Conservation (phyloP, 2,888 invertebrate species). For the Tiliacea aurago region DNA sequence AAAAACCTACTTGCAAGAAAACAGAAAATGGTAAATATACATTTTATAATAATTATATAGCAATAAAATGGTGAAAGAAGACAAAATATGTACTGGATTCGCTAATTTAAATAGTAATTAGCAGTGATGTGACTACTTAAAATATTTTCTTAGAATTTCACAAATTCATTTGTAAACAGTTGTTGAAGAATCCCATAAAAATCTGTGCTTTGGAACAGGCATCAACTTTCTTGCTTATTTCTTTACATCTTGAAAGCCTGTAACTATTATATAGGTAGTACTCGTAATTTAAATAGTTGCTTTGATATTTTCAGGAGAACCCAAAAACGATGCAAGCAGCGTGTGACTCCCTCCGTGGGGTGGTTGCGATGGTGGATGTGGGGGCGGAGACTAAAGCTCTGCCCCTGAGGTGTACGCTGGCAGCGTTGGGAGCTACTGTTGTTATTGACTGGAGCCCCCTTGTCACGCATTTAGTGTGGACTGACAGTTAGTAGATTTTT, state of each 20-base stretch:
- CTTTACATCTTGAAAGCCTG: background rate
- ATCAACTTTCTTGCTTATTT: background rate
- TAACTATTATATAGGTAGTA: no score
- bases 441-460: conserved; percentile 81
- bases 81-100: background rate
- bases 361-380: conserved; percentile 83
- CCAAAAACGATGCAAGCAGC: conserved; percentile 52
- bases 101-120: background rate
- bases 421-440: conserved; percentile 82
- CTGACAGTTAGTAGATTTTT: conserved; percentile 73
- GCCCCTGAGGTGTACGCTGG: conserved; percentile 80
- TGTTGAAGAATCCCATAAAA: background rate
- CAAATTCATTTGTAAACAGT: background rate
- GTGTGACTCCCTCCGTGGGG: conserved; percentile 76
- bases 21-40: background rate
- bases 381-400: conserved; percentile 79
- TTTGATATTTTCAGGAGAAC: conserved; percentile 43
- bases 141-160: background rate
- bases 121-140: background rate
- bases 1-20: background rate
- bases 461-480: conserved; percentile 85
- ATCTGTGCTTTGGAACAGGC: background rate
- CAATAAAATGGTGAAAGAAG: background rate
- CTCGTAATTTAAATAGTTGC: background rate
- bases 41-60: background rate